Percentiles rank a stretch among this genome's conserved stretches.
phyloP scores from a whole-genome alignment of 2,113 vertebrate genomes.

The Eleginops maclovinus region DNA sequence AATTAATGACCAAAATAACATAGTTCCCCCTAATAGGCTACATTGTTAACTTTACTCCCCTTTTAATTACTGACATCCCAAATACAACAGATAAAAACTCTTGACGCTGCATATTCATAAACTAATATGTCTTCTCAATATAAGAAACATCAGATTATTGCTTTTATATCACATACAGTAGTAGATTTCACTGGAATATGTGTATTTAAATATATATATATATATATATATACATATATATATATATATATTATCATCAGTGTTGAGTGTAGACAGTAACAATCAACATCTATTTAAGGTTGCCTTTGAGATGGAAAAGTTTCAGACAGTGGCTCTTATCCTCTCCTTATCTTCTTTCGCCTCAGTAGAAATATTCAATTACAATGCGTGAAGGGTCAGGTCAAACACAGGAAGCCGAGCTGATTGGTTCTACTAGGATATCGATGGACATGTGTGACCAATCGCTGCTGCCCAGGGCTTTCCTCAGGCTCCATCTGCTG shows the following conservation, averaged over 20 bases:
- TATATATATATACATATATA: too few species aligned
- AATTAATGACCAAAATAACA: too few species aligned
- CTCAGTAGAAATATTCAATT: constrained; percentile 81
- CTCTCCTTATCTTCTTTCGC: constrained; percentile 12
- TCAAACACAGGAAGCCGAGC: constrained; percentile 82
- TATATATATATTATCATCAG: too few species aligned
- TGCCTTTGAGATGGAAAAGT: background rate
- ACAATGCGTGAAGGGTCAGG: constrained; percentile 73
- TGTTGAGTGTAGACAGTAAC: background rate
- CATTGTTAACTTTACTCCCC: too few species aligned
- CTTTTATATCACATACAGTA: background rate
- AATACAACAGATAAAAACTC: background rate
- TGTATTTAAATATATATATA: background rate
- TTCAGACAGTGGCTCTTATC: constrained; percentile 1
- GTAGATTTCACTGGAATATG: background rate
- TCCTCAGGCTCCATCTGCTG: constrained; percentile 68
- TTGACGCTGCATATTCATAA: background rate
- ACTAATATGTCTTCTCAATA: background rate
- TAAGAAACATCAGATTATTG: background rate
- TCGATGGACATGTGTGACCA: constrained; percentile 83
- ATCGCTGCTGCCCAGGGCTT: constrained; percentile 77
- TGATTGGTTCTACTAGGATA: constrained; percentile 82
- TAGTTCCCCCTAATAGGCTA: too few species aligned
- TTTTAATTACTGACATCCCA: too few species aligned
- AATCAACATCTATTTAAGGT: background rate